phyloP scores from a whole-genome alignment of 2,113 vertebrate species.

The Okapia johnstoni region DNA sequence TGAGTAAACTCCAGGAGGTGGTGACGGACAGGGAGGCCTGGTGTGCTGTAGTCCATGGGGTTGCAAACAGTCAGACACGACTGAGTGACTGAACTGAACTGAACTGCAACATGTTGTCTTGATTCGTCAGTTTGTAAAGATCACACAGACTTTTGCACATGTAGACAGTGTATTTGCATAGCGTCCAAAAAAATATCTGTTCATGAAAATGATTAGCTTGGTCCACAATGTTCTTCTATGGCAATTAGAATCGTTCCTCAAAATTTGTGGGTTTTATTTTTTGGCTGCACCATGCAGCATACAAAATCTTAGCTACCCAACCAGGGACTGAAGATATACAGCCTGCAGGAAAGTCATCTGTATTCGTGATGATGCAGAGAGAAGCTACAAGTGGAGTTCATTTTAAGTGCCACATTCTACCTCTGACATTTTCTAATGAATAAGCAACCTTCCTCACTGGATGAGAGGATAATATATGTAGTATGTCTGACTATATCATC shows the following conservation, averaged over 20 bases:
- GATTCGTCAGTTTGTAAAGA: background rate
- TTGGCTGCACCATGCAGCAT: background rate
- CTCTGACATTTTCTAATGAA: background rate
- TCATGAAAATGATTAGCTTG: rapidly evolving
- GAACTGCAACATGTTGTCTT: background rate
- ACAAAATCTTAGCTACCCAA: background rate
- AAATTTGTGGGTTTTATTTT: background rate
- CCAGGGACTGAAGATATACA: background rate
- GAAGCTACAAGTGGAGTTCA: rapidly evolving
- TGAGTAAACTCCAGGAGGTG: rapidly evolving
- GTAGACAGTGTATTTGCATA: rapidly evolving
- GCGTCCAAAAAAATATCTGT: background rate
- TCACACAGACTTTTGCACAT: too few species aligned
- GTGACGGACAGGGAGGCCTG: background rate
- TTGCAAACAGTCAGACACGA: rapidly evolving
- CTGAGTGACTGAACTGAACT: background rate
- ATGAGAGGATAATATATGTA: rapidly evolving
- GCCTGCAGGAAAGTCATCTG: background rate
- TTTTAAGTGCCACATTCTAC: too few species aligned
- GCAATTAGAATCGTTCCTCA: background rate
- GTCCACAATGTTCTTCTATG: rapidly evolving
- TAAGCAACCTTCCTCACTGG: background rate
- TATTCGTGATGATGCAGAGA: background rate
- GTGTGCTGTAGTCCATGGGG: background rate
- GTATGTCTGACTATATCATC: background rate